Evolutionary conservation across 2,888 invertebrate genomes (phyloP).

Genomic region (Serripes groenlandicus): DNA sequence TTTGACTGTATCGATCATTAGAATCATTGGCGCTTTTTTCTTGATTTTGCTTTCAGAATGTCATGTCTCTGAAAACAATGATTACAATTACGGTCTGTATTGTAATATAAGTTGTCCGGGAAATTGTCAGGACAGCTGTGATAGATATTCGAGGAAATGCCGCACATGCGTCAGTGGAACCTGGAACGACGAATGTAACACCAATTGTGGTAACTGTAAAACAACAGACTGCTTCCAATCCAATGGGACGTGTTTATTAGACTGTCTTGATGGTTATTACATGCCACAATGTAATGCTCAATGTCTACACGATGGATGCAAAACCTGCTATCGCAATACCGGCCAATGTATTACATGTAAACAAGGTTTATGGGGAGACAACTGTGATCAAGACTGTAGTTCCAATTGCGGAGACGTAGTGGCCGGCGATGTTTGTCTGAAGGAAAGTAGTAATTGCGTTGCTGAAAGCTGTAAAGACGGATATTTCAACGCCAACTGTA

Average conservation of each 20-base stretch:
- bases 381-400: conserved; percentile 48
- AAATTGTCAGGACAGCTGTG: conserved; percentile 30
- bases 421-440: conserved; percentile 32
- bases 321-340: conserved; percentile 26
- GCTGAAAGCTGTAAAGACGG: conserved; percentile 36
- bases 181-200: conserved; percentile 31
- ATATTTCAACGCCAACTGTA: conserved; percentile 38
- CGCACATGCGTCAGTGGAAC: conserved; percentile 36
- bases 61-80: no score
- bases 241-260: conserved; percentile 37
- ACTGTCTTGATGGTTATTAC: conserved; percentile 43
- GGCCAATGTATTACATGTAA: conserved; percentile 51
- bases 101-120: conserved; percentile 8
- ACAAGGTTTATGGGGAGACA: conserved; percentile 34
- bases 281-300: conserved; percentile 29
- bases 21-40: no score
- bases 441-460: conserved; percentile 34
- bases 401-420: conserved; percentile 10
- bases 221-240: conserved; percentile 32
- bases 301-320: conserved; percentile 43
- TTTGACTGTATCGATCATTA: no score
- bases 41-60: no score
- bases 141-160: conserved; percentile 40
- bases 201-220: conserved; percentile 29
- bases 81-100: not conserved